Percentiles rank a stretch among this genome's conserved stretches.
phyloP scores from a whole-genome alignment of 2,113 vertebrate genomes.

The Crotalus helleri region DNA sequence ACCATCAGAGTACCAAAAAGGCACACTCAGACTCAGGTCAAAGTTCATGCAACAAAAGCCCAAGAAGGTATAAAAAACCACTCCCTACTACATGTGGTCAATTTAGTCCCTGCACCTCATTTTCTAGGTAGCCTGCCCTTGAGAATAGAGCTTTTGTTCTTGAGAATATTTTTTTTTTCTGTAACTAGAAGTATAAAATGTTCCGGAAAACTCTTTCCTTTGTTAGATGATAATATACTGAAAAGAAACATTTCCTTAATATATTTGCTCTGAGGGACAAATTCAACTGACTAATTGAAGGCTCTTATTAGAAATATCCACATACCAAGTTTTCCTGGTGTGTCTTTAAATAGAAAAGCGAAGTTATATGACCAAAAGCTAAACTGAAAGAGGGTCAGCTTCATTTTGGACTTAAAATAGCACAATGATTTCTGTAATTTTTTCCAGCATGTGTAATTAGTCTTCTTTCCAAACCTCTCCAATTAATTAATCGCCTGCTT shows the following conservation, averaged over 20 bases:
- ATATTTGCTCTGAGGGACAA: not conserved
- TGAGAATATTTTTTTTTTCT: not conserved
- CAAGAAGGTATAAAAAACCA: too few relatives aligned
- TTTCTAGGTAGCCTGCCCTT: not conserved
- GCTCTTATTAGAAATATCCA: not conserved
- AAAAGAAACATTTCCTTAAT: not conserved
- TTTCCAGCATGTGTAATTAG: conserved; percentile 16
- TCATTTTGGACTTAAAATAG: not conserved
- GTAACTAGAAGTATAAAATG: not conserved
- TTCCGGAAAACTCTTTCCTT: not conserved
- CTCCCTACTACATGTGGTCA: too few relatives aligned
- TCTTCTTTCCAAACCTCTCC: not conserved
- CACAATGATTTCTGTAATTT: not conserved
- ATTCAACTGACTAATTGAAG: not conserved
- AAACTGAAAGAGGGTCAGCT: not conserved
- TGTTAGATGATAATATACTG: not conserved
- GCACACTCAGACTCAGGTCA: too few relatives aligned
- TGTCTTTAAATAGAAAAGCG: not conserved
- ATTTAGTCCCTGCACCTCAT: not conserved
- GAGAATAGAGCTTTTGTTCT: not conserved
- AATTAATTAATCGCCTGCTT: conserved; percentile 12
- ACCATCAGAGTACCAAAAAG: too few relatives aligned
- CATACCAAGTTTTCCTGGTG: not conserved
- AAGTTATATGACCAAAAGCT: not conserved
- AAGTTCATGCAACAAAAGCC: too few relatives aligned